phyloP scores from a whole-genome alignment of 2,113 vertebrate genomes.

The Athene cunicularia region DNA sequence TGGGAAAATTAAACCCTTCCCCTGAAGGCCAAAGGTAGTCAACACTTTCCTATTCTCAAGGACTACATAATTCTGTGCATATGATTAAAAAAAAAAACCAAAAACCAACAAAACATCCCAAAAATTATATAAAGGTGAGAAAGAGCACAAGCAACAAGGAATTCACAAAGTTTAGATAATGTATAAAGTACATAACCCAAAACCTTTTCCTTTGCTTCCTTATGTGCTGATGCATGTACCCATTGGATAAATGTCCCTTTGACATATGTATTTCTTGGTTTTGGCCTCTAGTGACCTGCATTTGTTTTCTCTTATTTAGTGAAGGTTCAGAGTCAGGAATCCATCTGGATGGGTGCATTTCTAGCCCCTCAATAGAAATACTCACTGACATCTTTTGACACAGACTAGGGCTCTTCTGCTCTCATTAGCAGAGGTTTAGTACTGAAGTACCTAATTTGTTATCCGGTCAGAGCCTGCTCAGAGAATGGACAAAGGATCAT shows the following conservation, averaged over 20 bases:
- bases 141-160: neutral
- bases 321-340: neutral
- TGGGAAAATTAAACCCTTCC: conserved; percentile 27
- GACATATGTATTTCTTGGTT: neutral
- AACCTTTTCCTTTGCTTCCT: neutral
- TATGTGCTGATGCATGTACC: neutral
- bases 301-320: neutral
- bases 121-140: neutral
- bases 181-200: neutral
- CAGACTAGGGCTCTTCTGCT: neutral
- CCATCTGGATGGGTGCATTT: neutral
- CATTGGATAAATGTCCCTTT: neutral
- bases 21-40: neutral
- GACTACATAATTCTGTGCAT: neutral
- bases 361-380: neutral
- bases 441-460: neutral
- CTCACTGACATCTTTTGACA: neutral
- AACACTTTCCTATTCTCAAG: neutral
- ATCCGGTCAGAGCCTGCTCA: neutral
- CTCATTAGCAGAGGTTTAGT: neutral
- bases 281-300: neutral
- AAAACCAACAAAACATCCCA: neutral
- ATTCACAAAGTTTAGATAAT: neutral
- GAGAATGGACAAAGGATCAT: neutral
- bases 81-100: neutral